These are phyloP conservation scores for Stomatorhinus ivindoensis DNA, from an alignment of 2,113 vertebrate species.

Conservation along the genomic window DNA sequence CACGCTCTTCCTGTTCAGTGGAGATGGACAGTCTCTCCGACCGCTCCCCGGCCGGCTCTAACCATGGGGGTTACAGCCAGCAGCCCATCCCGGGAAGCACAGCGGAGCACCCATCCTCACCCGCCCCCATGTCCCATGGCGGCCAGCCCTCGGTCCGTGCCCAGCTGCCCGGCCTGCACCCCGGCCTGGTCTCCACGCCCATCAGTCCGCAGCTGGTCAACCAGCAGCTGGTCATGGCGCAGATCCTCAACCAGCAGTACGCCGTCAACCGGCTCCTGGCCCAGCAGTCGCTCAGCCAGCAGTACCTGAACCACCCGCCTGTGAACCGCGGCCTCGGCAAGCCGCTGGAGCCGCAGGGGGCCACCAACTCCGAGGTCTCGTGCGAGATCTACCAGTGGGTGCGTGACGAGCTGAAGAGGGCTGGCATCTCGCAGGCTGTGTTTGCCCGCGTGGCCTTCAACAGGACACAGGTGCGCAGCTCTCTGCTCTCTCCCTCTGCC, in stretches of 20 bases:
- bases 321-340: slow-evolving; percentile 93
- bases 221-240: slow-evolving; percentile 98
- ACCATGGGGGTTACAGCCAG: slow-evolving; percentile 73
- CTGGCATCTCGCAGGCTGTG: slow-evolving; percentile 97
- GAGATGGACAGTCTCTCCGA: slow-evolving; percentile 75
- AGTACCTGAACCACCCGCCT: slow-evolving; percentile 98
- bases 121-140: slow-evolving; percentile 76
- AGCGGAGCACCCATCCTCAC: slow-evolving; percentile 67
- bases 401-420: slow-evolving; percentile 92
- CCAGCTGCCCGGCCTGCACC: slow-evolving; percentile 89
- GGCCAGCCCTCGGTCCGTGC: slow-evolving; percentile 82
- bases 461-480: slow-evolving; percentile 86
- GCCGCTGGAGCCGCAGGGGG: slow-evolving; percentile 86
- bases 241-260: slow-evolving; percentile 98
- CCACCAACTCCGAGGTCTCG: slow-evolving; percentile 93
- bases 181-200: slow-evolving; percentile 92
- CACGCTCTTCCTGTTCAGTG: slow-evolving; percentile 41
- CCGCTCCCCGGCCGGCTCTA: slow-evolving; percentile 68
- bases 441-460: slow-evolving; percentile 99
- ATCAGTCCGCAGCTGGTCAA: slow-evolving; percentile 98
- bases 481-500: slow-evolving; percentile 37
- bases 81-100: slow-evolving; percentile 72
- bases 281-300: slow-evolving; percentile 96
- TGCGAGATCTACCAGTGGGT: slow-evolving; percentile 98
- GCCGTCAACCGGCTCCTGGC: slow-evolving; percentile 97